These are phyloP conservation scores for Perdita meconis DNA, from an alignment of 2,888 invertebrate genomes.

Conservation along the genomic window DNA sequence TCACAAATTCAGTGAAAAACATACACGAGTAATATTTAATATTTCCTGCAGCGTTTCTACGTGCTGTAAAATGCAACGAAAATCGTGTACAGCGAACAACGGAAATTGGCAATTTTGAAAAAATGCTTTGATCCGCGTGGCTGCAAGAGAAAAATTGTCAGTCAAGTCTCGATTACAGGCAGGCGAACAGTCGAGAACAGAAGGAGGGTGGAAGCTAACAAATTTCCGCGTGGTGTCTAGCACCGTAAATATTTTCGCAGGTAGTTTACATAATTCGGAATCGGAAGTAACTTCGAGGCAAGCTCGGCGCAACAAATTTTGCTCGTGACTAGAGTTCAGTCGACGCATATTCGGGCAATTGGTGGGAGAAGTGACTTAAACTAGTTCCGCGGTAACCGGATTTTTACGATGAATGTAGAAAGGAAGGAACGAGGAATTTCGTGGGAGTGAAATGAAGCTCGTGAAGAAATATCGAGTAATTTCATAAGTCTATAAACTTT, in stretches of 20 bases:
- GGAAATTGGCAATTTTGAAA: constrained; percentile 36
- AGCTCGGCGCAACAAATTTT: background rate
- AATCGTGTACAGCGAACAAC: too few relatives aligned
- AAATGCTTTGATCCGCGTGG: constrained; percentile 32
- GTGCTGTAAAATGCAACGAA: too few relatives aligned
- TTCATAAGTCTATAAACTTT: too few relatives aligned
- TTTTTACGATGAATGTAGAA: background rate
- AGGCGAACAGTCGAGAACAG: background rate
- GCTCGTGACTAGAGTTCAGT: background rate
- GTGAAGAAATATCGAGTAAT: too few relatives aligned
- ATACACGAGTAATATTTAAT: too few relatives aligned
- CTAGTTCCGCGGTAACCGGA: background rate
- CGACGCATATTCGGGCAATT: background rate
- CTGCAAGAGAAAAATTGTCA: constrained; percentile 43
- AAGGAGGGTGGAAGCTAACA: background rate
- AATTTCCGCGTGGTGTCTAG: constrained; percentile 23
- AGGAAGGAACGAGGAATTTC: too few relatives aligned
- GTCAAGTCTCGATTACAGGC: background rate
- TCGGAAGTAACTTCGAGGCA: constrained; percentile 7
- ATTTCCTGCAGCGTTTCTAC: too few relatives aligned
- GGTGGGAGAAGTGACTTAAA: background rate
- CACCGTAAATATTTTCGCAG: constrained; percentile 37
- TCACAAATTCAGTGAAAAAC: too few relatives aligned
- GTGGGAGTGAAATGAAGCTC: too few relatives aligned
- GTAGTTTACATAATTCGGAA: constrained; percentile 22